Evolutionary conservation across 2,113 vertebrate species (phyloP).

Genomic region (Cryptotis parvus): DNA sequence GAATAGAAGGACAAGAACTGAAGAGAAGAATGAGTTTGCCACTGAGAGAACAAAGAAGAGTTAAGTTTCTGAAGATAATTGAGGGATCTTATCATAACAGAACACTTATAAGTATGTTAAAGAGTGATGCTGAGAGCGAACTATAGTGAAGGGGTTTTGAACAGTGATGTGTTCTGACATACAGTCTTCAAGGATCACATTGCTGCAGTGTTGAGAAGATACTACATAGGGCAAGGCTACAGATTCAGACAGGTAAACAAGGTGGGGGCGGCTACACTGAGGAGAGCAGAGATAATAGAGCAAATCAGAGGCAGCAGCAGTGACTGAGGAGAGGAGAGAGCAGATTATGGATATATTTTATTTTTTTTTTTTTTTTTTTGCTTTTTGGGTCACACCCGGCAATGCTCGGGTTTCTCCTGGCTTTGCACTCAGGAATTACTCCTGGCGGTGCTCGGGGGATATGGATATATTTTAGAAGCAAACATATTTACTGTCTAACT

Average conservation of each 20-base stretch:
- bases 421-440: no score
- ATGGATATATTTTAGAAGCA: not conserved
- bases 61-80: not conserved
- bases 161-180: not conserved
- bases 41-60: not conserved
- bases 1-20: not conserved
- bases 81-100: not conserved
- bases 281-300: not conserved
- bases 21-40: not conserved
- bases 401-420: no score
- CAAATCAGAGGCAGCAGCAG: not conserved
- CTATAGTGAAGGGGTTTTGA: not conserved
- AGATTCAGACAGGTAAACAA: not conserved
- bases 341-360: not conserved
- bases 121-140: not conserved
- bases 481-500: not conserved
- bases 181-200: not conserved
- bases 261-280: not conserved
- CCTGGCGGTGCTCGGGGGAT: no score
- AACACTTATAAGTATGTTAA: not conserved
- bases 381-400: no score
- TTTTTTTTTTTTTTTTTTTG: no score
- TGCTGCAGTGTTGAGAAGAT: not conserved
- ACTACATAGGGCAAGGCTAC: not conserved
- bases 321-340: no score